These are phyloP conservation scores for Peromyscus aztecus DNA, from an alignment of 2,797 vertebrate genomes.

Conservation along the genomic window DNA sequence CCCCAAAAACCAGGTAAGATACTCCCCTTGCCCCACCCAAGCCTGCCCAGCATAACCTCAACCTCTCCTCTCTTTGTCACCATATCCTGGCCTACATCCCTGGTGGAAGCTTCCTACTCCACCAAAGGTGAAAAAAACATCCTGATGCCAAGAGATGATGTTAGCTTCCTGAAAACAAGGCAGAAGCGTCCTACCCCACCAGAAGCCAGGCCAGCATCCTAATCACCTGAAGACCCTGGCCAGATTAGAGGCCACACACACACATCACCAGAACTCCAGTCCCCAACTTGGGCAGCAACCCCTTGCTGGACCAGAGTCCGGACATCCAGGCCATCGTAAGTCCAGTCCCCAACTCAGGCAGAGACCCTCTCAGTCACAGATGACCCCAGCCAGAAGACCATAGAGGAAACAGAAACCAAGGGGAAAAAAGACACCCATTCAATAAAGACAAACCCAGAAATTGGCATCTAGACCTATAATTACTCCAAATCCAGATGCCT, in stretches of 20 bases:
- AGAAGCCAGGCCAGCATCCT: background rate
- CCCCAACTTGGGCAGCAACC: background rate
- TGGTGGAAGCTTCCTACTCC: background rate
- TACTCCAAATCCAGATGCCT: background rate
- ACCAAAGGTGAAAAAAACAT: too few relatives aligned
- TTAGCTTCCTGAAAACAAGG: background rate
- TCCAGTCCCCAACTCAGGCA: too few relatives aligned
- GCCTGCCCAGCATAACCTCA: background rate
- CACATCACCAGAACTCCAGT: background rate
- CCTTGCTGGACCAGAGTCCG: too few relatives aligned
- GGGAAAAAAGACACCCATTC: background rate
- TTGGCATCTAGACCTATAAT: background rate
- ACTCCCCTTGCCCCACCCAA: background rate
- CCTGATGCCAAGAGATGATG: too few relatives aligned
- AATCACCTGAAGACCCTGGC: background rate
- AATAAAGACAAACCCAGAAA: background rate
- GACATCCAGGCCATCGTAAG: too few relatives aligned
- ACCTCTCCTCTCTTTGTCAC: background rate
- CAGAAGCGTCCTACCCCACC: too few relatives aligned
- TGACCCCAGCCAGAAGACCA: background rate
- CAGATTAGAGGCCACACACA: background rate
- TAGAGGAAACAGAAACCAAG: background rate
- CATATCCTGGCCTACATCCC: background rate
- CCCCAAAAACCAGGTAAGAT: background rate
- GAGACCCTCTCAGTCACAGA: background rate